These are phyloP conservation scores for Tretioscincus oriximinensis DNA, from an alignment of 2,113 vertebrate species.

Conservation along the genomic window DNA sequence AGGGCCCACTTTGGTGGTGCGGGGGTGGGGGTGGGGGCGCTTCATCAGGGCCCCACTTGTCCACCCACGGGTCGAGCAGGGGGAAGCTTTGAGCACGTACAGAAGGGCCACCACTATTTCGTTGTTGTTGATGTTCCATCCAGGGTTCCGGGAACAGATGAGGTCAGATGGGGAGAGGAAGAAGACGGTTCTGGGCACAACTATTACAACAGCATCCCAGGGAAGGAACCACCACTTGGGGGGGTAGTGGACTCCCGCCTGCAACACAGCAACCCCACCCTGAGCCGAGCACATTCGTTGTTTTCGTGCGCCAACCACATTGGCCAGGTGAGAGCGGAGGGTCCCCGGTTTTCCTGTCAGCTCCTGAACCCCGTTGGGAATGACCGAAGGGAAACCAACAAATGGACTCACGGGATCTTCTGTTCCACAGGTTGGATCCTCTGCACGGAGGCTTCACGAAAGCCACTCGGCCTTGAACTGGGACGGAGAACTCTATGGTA, in stretches of 20 bases:
- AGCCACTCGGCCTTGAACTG: conserved; percentile 73
- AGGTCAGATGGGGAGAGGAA: conserved; percentile 84
- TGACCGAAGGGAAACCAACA: too few relatives aligned
- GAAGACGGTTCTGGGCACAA: conserved; percentile 79
- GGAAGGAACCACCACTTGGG: conserved; percentile 90
- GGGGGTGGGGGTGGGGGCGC: too few relatives aligned
- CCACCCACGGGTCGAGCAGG: too few relatives aligned
- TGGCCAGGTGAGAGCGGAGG: conserved; percentile 69
- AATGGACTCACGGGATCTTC: not conserved
- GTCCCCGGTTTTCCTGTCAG: not conserved
- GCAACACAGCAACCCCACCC: not conserved
- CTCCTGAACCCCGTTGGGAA: too few relatives aligned
- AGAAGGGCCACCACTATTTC: too few relatives aligned
- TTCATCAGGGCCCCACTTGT: too few relatives aligned
- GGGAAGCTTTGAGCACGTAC: too few relatives aligned
- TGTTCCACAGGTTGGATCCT: conserved; percentile 70
- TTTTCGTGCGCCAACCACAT: conserved; percentile 61
- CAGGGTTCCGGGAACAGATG: conserved; percentile 79
- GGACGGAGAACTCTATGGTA: conserved; percentile 72
- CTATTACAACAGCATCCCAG: conserved; percentile 97
- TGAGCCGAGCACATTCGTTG: conserved; percentile 73
- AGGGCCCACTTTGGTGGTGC: too few relatives aligned
- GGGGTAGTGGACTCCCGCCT: conserved; percentile 90
- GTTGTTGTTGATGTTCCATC: not conserved
- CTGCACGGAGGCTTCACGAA: conserved; percentile 70